Evolutionary conservation across 2,113 vertebrate species (phyloP), one percentile per base, ranked within the genome.

Genomic region (Carettochelys insculpta): DNA sequence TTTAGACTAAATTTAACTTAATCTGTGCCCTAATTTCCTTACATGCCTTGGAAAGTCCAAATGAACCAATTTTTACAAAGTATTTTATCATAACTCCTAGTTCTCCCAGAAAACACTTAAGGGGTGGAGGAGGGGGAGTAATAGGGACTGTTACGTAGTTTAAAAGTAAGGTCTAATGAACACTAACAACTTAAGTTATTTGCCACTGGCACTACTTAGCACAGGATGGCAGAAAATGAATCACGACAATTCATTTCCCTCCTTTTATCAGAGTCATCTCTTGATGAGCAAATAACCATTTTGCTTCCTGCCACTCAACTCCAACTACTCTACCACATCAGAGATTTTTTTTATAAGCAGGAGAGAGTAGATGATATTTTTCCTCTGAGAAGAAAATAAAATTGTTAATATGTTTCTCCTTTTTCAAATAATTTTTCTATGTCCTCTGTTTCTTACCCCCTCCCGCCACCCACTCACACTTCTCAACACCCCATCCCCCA

Each of bases 331-430:
- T 77, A 22, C 92, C 75, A 25, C 43, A 88, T 38, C 50, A 80
- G 16, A 41, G 3, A 38, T 31, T 82, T 83, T 80, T 16, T 27
- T 88, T n/a, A n/a, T n/a, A n/a, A 22, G 1, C 43, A 88, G n/a
- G n/a, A 88, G 91, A 65, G 79, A 83, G 53, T 52, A 51, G 11
- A 24, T 38, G n/a, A 5, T 80, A 4, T 2, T 93, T 92, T 91
- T 92, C 88, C 71, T 81, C 19, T 16, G 24, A 77, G 47, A 16
- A 75, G 52, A 53, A 93, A 71, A 90, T 7, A 88, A 65, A 11
- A 93, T 90, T 82, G 93, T 90, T 34, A 84, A 22, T 80, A 68
- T 25, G 27, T 81, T 82, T 73, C 89, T 61, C 90, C 45, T 65
- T 61, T 53, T 34, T 89, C 51, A 80, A 89, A 88, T 68, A 47